phyloP scores from a whole-genome alignment of 2,113 vertebrate species.

The Heptranchias perlo region DNA sequence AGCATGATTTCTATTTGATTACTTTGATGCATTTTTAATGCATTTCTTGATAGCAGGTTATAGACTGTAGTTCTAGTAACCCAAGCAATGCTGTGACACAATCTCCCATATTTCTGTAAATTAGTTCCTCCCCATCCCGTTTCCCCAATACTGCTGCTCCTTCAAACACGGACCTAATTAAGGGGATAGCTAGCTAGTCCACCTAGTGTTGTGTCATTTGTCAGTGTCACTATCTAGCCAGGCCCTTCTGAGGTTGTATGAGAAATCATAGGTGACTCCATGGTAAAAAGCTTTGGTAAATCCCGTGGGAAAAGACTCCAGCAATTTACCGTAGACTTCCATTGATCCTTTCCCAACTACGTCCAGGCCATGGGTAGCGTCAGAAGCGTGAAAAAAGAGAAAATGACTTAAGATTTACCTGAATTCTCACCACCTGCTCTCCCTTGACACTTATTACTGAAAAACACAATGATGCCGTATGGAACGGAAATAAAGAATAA shows the following conservation, averaged over 20 bases:
- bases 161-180: not conserved
- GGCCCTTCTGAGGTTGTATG: not conserved
- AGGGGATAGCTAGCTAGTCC: not conserved
- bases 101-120: not conserved
- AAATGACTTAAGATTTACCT: no score
- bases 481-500: no score
- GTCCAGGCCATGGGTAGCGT: no score
- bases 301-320: no score
- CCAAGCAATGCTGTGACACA: not conserved
- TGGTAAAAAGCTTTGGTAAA: no score
- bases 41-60: not conserved
- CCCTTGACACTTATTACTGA: no score
- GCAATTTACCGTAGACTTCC: no score
- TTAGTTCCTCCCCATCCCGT: not conserved
- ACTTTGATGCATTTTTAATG: not conserved
- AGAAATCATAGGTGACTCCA: not conserved
- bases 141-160: not conserved
- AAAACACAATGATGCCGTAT: no score
- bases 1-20: not conserved
- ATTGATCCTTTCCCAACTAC: no score
- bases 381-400: no score
- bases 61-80: not conserved
- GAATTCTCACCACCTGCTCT: no score
- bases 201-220: not conserved
- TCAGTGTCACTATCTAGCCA: not conserved